Base-by-base conservation (phyloP, 2,888 invertebrate species). In the Trissoscelio sp. region DNA sequence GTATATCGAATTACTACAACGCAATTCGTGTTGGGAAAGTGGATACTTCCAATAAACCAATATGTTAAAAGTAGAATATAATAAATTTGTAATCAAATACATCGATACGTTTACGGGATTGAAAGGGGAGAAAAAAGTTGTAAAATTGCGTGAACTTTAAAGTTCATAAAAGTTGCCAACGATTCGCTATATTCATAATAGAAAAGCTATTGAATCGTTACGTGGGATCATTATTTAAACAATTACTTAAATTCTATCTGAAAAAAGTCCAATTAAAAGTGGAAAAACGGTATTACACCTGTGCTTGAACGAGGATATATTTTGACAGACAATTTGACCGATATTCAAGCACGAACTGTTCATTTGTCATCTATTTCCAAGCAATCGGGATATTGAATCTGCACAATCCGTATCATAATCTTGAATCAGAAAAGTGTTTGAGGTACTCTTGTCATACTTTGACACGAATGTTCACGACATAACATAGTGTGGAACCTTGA, bases 1-100 rank as follows among this genome's bases (percentile, higher is more conserved):
- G 75, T 66, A 84, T 83, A 84, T 86, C 82, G 84, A 82, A 87
- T 87, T 87, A 87, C 86, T 83, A 85, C 85, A 84, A 85, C 85
- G 82, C 85, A 86, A 86, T 84, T 85, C 85, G 85, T 86, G 85
- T 85, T 77, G 82, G 62, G 81, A 81, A 81, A 81, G 72, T 66
- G 75, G 72, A 78, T 70, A 78, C 78, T 70, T 64, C 64, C 64
- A 78, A 81, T 74, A 69, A 72, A 70, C 66, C 75, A 77, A 81
- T 81, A 77, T 12, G 66, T 72, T 81, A 69, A 66, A 72, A 70
- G 58, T 55, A 39, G 70, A 77, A 81, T 75, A 75, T 81, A 75
- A 81, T 81, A 81, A 78, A 78, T 70, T 78, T 78, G 78, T 78
- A 78, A 78, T 78, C 69, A 78, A 78, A 78, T 70, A 78, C 78